Evolutionary conservation across 2,888 invertebrate genomes (phyloP), one percentile per base, ranked within the genome.

Genomic region (Sminthurides aquaticus): DNA sequence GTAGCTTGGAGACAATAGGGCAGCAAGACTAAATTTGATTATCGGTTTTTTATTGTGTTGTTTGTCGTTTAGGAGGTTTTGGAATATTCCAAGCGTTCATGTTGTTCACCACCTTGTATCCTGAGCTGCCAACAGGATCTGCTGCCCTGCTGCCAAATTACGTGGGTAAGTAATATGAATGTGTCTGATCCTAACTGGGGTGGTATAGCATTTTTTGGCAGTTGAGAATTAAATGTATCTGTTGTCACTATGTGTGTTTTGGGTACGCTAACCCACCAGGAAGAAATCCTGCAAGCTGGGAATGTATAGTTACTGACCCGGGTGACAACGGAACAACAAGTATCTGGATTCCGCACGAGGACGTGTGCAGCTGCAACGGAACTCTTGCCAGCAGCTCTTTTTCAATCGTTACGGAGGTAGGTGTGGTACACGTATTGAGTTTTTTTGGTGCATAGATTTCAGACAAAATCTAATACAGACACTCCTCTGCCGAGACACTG

Each of bases 21-120:
- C 43, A 34, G 43, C 43, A 11, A 34, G 5, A 11, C 5, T 11
- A 34, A 34, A 34, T 34, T 34, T 5, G 43, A 15, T 11, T 34
- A 34, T 34, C 15, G 43, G 15, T 11, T 15, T 34, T 34, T 11
- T 15, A 34, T 11, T 34, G 43, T 11, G 15, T 34, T 34, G 43
- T 34, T 34, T n/a, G n/a, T n/a, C 43, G 11, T 61, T 56, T n/a
- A 69, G 70, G 70, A 20, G 70, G 70, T 2, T 70, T 65, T 29
- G 66, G 66, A 11, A 43, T 49, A 11, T 70, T 70, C 43, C 70
- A 70, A 57, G 48, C 62, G 18, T 67, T 68, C 52, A 62, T 62
- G 3, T 26, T 60, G 11, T 49, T 67, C 22, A 49, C 58, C 1
- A 63, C 68, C 27, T 27, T 68, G 20, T 55, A 49, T 2, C 66